These are phyloP conservation scores for Saccopteryx bilineata DNA, from an alignment of 2,113 vertebrate species.

Conservation along the genomic window DNA sequence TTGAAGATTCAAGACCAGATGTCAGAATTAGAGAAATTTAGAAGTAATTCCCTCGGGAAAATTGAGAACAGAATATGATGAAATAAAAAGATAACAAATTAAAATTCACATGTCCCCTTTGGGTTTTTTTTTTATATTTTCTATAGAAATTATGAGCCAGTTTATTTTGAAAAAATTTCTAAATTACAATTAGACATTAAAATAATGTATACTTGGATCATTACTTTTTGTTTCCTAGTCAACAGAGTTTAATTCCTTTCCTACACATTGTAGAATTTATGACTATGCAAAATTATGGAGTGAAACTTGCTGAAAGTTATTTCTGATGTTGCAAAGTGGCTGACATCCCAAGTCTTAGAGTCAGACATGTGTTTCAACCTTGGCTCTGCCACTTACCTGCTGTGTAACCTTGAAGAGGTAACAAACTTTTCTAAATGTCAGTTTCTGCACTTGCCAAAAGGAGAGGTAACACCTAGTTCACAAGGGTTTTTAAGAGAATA, in stretches of 20 bases:
- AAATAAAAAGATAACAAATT: not conserved
- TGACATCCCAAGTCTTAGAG: not conserved
- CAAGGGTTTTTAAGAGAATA: not conserved
- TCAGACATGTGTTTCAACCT: not conserved
- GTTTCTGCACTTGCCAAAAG: not conserved
- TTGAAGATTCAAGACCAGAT: not conserved
- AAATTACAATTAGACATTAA: conserved; percentile 45
- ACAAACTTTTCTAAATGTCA: not conserved
- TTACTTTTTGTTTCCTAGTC: conserved; percentile 28
- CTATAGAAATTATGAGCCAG: not conserved
- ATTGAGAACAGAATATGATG: not conserved
- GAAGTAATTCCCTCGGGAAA: not conserved
- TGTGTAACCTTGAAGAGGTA: conserved; percentile 2
- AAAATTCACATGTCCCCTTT: not conserved
- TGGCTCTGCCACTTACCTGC: not conserved
- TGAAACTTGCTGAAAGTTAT: not conserved
- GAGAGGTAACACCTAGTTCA: not conserved
- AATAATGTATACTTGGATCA: conserved; percentile 33
- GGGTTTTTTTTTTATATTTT: not conserved
- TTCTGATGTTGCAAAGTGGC: not conserved
- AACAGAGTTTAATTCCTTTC: conserved; percentile 26
- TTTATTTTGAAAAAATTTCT: not conserved
- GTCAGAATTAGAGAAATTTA: not conserved
- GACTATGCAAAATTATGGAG: not conserved
- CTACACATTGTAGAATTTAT: not conserved